Evolutionary conservation across 2,797 vertebrate species (phyloP).

Genomic region (Hypotaenidia philippensis): DNA sequence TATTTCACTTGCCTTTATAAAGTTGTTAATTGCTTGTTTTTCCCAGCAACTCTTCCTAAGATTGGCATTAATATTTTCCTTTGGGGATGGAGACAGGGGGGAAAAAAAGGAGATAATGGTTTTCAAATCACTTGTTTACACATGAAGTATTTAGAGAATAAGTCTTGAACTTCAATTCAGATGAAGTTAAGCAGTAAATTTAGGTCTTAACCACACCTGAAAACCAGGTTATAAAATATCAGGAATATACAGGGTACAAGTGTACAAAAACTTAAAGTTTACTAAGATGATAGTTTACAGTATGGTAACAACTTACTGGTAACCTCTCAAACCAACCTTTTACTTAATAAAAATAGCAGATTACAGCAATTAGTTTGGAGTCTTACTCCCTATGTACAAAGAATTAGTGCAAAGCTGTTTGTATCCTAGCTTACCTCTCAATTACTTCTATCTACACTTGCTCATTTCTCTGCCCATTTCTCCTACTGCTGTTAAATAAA

Average conservation of each 20-base stretch:
- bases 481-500: not conserved
- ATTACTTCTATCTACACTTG: not conserved
- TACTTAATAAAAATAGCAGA: not conserved
- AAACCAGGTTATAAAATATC: not conserved
- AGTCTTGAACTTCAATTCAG: not conserved
- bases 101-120: not conserved
- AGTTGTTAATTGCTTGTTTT: constrained; percentile 74
- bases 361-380: not conserved
- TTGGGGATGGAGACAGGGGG: not conserved
- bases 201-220: not conserved
- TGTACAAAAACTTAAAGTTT: not conserved
- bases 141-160: not conserved
- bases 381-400: not conserved
- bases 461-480: not conserved
- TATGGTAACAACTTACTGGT: not conserved
- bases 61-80: constrained; percentile 82
- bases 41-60: constrained; percentile 73
- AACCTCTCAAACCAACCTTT: not conserved
- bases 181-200: not conserved
- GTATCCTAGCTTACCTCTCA: not conserved
- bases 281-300: not conserved
- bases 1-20: constrained; percentile 84
- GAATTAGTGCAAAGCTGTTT: not conserved
- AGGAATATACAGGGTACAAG: not conserved
- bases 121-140: not conserved